Percentiles rank a stretch among this genome's conserved stretches.
Conservation (phyloP, 2,113 vertebrate species). For the Sorex fumeus region DNA sequence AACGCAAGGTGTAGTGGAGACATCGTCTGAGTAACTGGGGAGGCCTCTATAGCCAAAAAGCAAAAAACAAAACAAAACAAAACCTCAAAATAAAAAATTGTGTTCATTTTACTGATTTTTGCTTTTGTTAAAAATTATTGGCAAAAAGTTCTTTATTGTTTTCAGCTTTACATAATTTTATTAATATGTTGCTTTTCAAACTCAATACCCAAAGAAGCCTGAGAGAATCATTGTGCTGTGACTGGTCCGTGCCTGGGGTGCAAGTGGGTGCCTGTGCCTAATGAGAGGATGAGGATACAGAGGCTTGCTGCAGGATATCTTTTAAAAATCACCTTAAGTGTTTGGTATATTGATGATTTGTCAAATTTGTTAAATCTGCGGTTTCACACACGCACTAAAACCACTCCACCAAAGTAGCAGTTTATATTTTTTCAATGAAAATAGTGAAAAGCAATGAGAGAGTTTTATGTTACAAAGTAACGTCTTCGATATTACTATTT, state of each 20-base stretch:
- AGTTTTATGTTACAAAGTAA: conserved; percentile 77
- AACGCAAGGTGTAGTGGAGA: no score
- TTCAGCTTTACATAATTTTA: conserved; percentile 51
- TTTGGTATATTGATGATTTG: not conserved
- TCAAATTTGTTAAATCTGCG: not conserved
- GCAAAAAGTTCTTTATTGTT: not conserved
- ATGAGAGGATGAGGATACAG: not conserved
- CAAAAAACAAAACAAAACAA: no score
- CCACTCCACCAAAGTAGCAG: not conserved
- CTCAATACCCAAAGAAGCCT: not conserved
- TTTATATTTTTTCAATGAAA: conserved; percentile 54
- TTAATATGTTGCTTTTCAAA: conserved; percentile 49
- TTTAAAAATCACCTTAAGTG: not conserved
- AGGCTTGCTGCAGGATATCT: not conserved
- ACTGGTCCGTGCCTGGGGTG: not conserved
- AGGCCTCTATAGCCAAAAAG: no score
- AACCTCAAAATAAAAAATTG: not conserved
- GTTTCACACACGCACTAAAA: not conserved
- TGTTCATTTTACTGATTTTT: conserved; percentile 78
- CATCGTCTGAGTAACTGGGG: no score
- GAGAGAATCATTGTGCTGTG: not conserved
- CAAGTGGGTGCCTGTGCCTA: not conserved
- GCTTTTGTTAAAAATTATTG: conserved; percentile 58
- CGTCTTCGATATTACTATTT: not conserved
- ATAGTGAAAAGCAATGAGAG: conserved; percentile 69